Conservation (phyloP, 1,140 invertebrate species). For the Ephestia elutella region DNA sequence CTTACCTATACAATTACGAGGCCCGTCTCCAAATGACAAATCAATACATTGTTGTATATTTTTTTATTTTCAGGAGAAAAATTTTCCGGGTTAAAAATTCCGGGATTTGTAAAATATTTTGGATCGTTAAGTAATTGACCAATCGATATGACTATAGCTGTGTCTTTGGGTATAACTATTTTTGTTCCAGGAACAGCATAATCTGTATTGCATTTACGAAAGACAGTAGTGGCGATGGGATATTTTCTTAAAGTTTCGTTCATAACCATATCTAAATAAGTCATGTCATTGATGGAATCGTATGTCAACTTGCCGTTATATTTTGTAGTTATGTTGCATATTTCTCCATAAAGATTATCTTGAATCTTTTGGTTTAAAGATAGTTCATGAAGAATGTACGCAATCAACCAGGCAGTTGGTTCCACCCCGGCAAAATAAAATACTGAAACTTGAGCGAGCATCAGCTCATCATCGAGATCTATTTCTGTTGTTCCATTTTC, state of each 20-base stretch:
- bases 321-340: background rate
- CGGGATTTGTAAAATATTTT: background rate
- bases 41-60: background rate
- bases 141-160: background rate
- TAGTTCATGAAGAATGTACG: background rate
- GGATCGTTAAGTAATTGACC: background rate
- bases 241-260: background rate
- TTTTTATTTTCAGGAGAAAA: background rate
- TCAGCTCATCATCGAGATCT: background rate
- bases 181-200: background rate
- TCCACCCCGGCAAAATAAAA: background rate
- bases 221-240: background rate
- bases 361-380: background rate
- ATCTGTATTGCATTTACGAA: background rate
- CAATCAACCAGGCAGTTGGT: background rate
- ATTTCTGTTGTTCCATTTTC: background rate
- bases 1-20: constrained; percentile 8
- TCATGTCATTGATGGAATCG: background rate
- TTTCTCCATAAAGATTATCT: background rate
- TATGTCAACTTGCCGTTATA: background rate
- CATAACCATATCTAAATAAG: background rate
- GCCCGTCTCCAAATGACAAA: background rate
- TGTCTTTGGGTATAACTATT: background rate
- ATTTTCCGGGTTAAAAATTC: background rate
- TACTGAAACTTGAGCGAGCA: background rate